Percentiles rank a stretch among this genome's conserved stretches.
Evolutionary conservation across 1,140 invertebrate genomes (phyloP).

Genomic region (Bombus confusus): DNA sequence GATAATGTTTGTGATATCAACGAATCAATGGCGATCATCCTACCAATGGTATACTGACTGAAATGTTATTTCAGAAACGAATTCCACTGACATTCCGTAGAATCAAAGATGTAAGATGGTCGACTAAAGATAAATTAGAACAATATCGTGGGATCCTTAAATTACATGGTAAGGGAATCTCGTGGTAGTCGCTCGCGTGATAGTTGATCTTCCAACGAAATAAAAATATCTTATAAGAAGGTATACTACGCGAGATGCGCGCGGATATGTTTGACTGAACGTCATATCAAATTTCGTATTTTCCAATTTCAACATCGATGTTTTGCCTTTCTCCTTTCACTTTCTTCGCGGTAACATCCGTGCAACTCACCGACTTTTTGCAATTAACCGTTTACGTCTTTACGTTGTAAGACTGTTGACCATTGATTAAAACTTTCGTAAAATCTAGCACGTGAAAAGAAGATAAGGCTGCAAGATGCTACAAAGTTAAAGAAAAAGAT

Average conservation of each 20-base stretch:
- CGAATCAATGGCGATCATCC: background rate
- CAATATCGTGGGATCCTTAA: conserved; percentile 86
- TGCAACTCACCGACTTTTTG: too few species aligned
- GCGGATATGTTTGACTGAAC: background rate
- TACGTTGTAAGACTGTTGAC: too few species aligned
- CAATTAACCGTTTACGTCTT: background rate
- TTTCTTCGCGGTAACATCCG: too few species aligned
- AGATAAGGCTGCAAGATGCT: conserved; percentile 83
- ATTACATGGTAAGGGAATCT: conserved; percentile 83
- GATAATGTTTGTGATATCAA: background rate
- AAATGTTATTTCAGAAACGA: conserved; percentile 48
- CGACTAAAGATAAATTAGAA: conserved; percentile 85
- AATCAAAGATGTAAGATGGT: conserved; percentile 84
- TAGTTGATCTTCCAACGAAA: background rate
- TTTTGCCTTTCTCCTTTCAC: too few species aligned
- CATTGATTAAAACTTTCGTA: conserved; percentile 16
- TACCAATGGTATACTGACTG: too few species aligned
- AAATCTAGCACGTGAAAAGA: conserved; percentile 83
- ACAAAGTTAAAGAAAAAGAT: conserved; percentile 83
- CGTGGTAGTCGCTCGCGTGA: background rate
- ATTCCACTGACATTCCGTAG: background rate
- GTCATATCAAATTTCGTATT: background rate
- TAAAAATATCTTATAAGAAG: background rate
- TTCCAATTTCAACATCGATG: too few species aligned
- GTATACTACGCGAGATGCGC: background rate